phyloP scores from a whole-genome alignment of 1,140 invertebrate species.

The Macrostomum lignano region DNA sequence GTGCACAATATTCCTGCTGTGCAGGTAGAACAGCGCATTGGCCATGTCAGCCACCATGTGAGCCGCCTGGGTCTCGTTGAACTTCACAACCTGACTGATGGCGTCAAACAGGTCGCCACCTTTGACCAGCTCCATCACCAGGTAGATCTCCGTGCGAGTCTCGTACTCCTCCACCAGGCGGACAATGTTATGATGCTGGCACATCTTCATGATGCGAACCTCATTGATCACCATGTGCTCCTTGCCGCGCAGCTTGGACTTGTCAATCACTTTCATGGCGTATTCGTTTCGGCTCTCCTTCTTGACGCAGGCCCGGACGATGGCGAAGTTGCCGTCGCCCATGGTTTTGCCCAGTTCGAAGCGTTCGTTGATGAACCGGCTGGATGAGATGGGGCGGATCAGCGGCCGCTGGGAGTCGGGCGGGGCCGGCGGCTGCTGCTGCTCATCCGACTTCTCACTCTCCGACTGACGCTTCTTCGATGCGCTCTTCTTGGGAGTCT shows the following conservation, averaged over 20 bases:
- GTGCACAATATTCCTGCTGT: conserved; percentile 71
- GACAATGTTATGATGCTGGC: conserved; percentile 74
- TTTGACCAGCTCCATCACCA: conserved; percentile 82
- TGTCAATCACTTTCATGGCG: conserved; percentile 46
- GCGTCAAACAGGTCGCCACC: conserved; percentile 92
- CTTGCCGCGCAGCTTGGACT: conserved; percentile 39
- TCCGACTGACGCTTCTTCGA: too few relatives aligned
- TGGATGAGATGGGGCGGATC: too few relatives aligned
- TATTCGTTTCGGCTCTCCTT: conserved; percentile 19
- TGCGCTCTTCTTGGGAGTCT: too few relatives aligned
- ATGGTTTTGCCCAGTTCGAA: conserved; percentile 10
- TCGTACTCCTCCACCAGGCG: conserved; percentile 66
- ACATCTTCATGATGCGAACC: conserved; percentile 58
- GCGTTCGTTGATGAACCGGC: not conserved
- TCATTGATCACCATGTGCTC: conserved; percentile 55
- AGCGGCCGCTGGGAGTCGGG: too few relatives aligned
- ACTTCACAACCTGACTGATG: conserved; percentile 65
- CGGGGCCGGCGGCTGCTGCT: too few relatives aligned
- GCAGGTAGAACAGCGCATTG: conserved; percentile 70
- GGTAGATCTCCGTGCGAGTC: conserved; percentile 54
- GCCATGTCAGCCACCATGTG: conserved; percentile 60
- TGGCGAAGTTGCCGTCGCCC: conserved; percentile 63
- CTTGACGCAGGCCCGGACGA: conserved; percentile 20
- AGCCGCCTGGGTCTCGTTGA: conserved; percentile 60
- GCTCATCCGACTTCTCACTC: too few relatives aligned